These are phyloP conservation scores for Rhopalosiphum padi DNA, from an alignment of 1,140 invertebrate species.

Conservation along the genomic window DNA sequence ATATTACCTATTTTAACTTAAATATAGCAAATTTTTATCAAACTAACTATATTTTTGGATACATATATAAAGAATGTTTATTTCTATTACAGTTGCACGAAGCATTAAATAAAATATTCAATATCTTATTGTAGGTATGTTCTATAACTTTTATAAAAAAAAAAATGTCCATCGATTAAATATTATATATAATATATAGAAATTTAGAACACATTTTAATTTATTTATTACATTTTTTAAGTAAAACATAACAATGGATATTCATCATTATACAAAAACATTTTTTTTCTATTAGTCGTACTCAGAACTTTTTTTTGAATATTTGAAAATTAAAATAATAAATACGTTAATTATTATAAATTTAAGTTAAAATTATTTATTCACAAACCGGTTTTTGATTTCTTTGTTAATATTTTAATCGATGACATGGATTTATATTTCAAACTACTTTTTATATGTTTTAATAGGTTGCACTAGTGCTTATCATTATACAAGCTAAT, in stretches of 20 bases:
- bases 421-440: neutral
- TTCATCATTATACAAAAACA: neutral
- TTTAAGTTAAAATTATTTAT: neutral
- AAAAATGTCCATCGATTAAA: slow-evolving; percentile 3
- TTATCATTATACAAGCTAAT: neutral
- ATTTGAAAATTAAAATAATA: neutral
- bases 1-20: neutral
- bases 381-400: neutral
- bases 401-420: neutral
- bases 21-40: neutral
- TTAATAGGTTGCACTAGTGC: neutral
- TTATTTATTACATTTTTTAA: neutral
- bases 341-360: neutral
- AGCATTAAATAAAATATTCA: neutral
- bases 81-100: neutral
- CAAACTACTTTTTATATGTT: neutral
- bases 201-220: neutral
- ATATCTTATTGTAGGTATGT: neutral
- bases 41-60: neutral
- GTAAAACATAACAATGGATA: neutral
- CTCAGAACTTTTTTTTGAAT: neutral
- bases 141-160: neutral
- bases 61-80: neutral
- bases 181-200: neutral
- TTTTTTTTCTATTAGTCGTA: neutral